Conservation (phyloP, 2,797 vertebrate genomes). For the Melanotaenia trifasciata region DNA sequence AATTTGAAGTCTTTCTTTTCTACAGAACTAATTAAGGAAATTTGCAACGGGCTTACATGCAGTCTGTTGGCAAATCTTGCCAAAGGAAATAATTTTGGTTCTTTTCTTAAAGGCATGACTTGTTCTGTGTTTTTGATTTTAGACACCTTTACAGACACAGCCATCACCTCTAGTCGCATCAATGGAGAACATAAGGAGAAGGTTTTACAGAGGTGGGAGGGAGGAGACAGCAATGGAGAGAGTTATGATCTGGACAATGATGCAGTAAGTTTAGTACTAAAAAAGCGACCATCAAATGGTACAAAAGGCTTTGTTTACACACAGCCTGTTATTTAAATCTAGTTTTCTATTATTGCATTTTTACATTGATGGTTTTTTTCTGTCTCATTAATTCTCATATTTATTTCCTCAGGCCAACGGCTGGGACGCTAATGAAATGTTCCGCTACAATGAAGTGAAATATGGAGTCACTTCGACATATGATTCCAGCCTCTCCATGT, state of each 20-base stretch:
- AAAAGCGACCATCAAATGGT: background rate
- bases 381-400: background rate
- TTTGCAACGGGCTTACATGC: background rate
- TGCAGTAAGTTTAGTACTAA: conserved; percentile 78
- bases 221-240: conserved; percentile 91
- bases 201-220: conserved; percentile 93
- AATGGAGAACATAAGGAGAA: conserved; percentile 95
- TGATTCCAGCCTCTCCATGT: conserved; percentile 92
- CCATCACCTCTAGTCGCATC: conserved; percentile 88
- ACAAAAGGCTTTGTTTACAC: background rate
- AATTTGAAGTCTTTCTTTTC: background rate
- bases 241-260: conserved; percentile 92
- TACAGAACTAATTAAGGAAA: background rate
- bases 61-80: background rate
- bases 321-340: background rate
- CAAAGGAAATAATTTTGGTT: background rate
- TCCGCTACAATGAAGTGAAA: conserved; percentile 93
- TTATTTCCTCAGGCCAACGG: conserved; percentile 87
- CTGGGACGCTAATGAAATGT: conserved; percentile 97
- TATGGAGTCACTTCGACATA: conserved; percentile 94
- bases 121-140: conserved; percentile 8
- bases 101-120: background rate
- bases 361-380: background rate
- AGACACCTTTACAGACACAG: conserved; percentile 93
- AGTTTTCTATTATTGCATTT: background rate